Base-by-base conservation (phyloP, 2,113 vertebrate species). In the Herpetotheres cachinnans region DNA sequence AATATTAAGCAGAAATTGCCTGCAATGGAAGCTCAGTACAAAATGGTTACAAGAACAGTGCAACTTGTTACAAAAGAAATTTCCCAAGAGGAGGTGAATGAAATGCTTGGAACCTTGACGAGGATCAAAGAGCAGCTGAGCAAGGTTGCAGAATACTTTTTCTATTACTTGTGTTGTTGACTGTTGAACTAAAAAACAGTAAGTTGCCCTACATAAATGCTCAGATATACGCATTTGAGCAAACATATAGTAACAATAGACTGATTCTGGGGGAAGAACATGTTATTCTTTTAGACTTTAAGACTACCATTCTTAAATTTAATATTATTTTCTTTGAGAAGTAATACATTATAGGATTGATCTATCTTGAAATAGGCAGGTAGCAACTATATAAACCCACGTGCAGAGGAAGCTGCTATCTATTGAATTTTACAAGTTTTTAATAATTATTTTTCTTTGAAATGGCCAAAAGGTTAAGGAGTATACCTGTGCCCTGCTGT, bases 11-110 rank as follows among this genome's bases (percentile, higher is more conserved):
- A 99, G 98, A 99, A 99, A 82, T 95, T 99, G 32, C 98, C 98
- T 65, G 95, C 98, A 11, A 99, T 99, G 98, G 99, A 99, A 94
- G 98, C 98, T 26, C 99, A 99, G 49, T 99, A 99, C 96, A 99
- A 99, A 96, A 97, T 97, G 6, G 94, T 98, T 46, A 97, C 98
- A 71, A 99, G 98, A 90, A 99, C 98, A 29, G 98, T 98, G 4
- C 99, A 99, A 86, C 98, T 99, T 67, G 86, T 99, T 38, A 98
- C 98, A 90, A 99, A 99, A 90, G 99, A 99, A 94, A 98, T 98
- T 29, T 90, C 98, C 34, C 98, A 98, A 79, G 99, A 99, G 54
- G 99, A 99, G 96, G 98, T 97, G 3, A 98, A 97, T 36, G 98
- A 99, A 97, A 98, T 99, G 97, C 97, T 99, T 89, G 97, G 98